These are phyloP conservation scores for Gopherus flavomarginatus DNA, from an alignment of 2,113 vertebrate species.

Conservation along the genomic window DNA sequence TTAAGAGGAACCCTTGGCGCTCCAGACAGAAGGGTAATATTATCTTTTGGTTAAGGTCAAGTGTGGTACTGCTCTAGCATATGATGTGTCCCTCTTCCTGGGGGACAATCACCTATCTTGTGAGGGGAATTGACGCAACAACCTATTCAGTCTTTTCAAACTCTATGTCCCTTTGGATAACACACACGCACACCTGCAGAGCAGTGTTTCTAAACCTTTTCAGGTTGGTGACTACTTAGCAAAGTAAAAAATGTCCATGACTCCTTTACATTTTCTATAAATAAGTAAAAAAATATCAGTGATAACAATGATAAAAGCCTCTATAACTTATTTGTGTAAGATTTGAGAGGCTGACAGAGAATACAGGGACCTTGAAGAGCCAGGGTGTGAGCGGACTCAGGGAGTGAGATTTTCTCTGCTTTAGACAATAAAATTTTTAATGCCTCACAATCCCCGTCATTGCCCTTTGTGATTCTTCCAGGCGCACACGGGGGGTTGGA, in stretches of 20 bases:
- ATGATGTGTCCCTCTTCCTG: not conserved
- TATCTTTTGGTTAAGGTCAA: not conserved
- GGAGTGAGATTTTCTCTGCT: not conserved
- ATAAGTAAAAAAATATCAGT: not conserved
- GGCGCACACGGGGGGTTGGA: no score
- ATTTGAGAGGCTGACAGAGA: not conserved
- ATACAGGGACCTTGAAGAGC: not conserved
- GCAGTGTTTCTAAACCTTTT: not conserved
- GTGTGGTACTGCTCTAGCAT: not conserved
- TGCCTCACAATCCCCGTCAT: not conserved
- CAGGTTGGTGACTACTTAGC: not conserved
- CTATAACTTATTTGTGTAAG: not conserved
- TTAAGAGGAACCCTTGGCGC: not conserved
- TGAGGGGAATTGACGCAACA: not conserved
- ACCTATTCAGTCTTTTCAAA: not conserved
- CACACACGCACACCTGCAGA: not conserved
- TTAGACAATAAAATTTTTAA: not conserved
- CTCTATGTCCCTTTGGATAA: not conserved
- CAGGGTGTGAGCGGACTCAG: not conserved
- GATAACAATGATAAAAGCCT: not conserved
- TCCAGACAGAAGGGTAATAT: not conserved
- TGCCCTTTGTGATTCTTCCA: no score
- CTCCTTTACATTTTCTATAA: not conserved
- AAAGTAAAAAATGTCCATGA: not conserved
- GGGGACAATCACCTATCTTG: not conserved